These are phyloP conservation scores for Idaea straminata DNA, from an alignment of 2,888 invertebrate species.

Conservation along the genomic window DNA sequence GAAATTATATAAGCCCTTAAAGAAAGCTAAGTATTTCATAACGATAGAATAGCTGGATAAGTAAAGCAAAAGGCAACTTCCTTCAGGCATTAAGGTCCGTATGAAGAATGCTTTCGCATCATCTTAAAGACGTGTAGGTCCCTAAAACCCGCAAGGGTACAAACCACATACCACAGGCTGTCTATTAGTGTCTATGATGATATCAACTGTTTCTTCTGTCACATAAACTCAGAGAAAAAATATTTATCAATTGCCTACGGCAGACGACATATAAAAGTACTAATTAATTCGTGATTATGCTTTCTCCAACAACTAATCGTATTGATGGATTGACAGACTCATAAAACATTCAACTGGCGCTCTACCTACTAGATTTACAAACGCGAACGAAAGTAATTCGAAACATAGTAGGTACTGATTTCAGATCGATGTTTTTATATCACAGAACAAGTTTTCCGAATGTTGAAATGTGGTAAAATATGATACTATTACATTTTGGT, in stretches of 20 bases:
- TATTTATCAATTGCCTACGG: no score
- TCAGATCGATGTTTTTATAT: not conserved
- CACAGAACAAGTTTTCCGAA: not conserved
- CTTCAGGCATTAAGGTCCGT: not conserved
- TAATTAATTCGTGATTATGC: not conserved
- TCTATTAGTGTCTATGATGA: not conserved
- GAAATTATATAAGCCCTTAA: not conserved
- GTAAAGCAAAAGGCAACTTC: not conserved
- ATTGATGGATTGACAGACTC: not conserved
- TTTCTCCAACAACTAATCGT: not conserved
- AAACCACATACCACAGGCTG: not conserved
- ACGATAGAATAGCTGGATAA: not conserved
- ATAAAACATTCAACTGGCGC: not conserved
- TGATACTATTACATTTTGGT: not conserved
- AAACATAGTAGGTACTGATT: not conserved
- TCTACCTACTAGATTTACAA: not conserved
- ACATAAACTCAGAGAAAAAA: no score
- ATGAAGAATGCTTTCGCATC: not conserved
- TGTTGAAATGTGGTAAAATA: not conserved
- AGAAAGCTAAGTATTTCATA: not conserved
- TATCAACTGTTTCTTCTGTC: no score
- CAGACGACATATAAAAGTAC: not conserved
- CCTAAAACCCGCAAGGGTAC: not conserved
- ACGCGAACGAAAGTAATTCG: not conserved
- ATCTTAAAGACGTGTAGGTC: not conserved